Conservation (phyloP, 1,140 invertebrate species). For the Bombus breviceps region DNA sequence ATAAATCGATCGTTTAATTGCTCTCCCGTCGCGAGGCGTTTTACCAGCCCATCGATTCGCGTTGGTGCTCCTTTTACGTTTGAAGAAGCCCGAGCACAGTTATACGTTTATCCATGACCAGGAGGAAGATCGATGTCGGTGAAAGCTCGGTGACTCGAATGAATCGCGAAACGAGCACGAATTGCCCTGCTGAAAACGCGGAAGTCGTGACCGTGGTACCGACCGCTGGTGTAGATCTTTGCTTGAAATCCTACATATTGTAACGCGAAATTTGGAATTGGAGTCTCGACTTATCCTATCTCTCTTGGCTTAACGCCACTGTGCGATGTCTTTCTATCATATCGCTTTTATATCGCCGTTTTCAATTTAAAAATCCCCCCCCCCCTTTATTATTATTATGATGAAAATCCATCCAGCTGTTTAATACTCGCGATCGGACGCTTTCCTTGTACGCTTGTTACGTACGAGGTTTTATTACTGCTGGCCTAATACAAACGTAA, state of each 20-base stretch:
- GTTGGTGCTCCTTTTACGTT: conserved; percentile 14
- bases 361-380: not conserved
- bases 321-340: not conserved
- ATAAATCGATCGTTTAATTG: conserved; percentile 79
- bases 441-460: too few relatives aligned
- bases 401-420: too few relatives aligned
- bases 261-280: conserved; percentile 10
- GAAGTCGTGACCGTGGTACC: conserved; percentile 55
- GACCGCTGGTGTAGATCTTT: conserved; percentile 29
- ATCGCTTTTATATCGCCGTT: too few relatives aligned
- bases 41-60: conserved; percentile 52
- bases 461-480: too few relatives aligned
- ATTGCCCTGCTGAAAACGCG: conserved; percentile 53
- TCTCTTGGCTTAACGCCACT: not conserved
- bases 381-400: too few relatives aligned
- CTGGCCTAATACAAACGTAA: too few relatives aligned
- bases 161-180: conserved; percentile 47
- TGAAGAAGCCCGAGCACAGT: conserved; percentile 31
- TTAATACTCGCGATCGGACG: too few relatives aligned
- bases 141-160: conserved; percentile 52
- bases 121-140: conserved; percentile 57
- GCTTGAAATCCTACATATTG: conserved; percentile 32
- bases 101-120: conserved; percentile 45
- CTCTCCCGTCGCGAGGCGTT: conserved; percentile 56
- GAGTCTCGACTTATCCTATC: not conserved